These are phyloP conservation scores for Artemia sinica DNA, from an alignment of 2,888 invertebrate genomes.

Conservation along the genomic window DNA sequence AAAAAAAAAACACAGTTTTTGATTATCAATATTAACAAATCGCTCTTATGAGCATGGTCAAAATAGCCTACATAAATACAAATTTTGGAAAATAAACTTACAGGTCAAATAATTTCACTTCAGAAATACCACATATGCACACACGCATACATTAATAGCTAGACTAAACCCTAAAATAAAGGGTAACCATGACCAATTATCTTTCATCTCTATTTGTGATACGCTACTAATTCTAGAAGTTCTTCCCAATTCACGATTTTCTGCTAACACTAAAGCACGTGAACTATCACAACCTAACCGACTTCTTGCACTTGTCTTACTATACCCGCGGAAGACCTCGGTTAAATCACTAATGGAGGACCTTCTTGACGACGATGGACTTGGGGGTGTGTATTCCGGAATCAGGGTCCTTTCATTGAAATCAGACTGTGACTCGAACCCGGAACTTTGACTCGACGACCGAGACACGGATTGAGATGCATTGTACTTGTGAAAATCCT, in stretches of 20 bases:
- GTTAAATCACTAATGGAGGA: constrained; percentile 2
- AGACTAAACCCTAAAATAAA: constrained; percentile 21
- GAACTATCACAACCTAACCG: background rate
- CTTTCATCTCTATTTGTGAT: background rate
- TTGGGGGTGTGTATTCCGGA: background rate
- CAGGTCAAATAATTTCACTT: background rate
- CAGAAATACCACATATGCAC: constrained; percentile 15
- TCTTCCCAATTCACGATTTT: background rate
- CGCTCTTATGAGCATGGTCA: no score
- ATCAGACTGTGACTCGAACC: constrained; percentile 18
- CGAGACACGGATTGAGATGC: constrained; percentile 15
- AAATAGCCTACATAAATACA: no score
- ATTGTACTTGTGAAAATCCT: background rate
- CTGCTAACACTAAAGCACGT: background rate
- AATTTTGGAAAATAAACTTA: no score
- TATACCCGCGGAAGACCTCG: background rate
- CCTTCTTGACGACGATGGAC: background rate
- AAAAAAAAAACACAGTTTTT: no score
- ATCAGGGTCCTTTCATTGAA: background rate
- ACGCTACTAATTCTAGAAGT: background rate
- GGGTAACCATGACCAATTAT: constrained; percentile 18
- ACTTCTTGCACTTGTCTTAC: background rate
- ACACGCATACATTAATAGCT: constrained; percentile 20
- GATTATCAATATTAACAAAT: no score
- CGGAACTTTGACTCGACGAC: constrained; percentile 22